These are phyloP conservation scores for Nyctalus aviator DNA, from an alignment of 2,797 vertebrate genomes.

Conservation along the genomic window DNA sequence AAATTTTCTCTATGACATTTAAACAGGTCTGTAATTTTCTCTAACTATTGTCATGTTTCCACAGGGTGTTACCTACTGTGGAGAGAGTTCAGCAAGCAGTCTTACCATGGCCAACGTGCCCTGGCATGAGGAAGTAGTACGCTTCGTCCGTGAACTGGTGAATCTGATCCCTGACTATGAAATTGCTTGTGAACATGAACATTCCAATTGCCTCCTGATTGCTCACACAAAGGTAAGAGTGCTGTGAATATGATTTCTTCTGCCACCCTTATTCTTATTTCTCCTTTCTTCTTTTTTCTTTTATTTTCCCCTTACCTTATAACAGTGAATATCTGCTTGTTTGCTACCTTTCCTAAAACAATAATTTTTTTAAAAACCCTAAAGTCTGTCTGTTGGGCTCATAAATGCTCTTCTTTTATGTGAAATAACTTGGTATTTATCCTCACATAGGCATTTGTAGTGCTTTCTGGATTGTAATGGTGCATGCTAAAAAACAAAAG, in stretches of 20 bases:
- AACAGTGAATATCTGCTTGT: neutral
- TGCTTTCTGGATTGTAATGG: neutral
- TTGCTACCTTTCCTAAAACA: neutral
- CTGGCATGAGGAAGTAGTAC: constrained; percentile 96
- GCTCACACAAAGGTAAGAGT: constrained; percentile 94
- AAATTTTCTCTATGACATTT: neutral
- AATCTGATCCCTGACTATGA: constrained; percentile 92
- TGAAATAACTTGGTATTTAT: neutral
- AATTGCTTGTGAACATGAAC: constrained; percentile 95
- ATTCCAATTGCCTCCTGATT: constrained; percentile 96
- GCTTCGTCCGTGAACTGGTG: constrained; percentile 92
- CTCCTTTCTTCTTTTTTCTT: neutral
- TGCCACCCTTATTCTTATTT: neutral
- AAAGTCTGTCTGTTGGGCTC: neutral
- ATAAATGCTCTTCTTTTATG: neutral
- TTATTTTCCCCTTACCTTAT: neutral
- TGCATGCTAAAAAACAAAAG: neutral
- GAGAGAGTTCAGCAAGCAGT: constrained; percentile 95
- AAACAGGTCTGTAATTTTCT: neutral
- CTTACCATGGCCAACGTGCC: constrained; percentile 98
- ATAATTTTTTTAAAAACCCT: neutral
- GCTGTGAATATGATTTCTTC: accelerated
- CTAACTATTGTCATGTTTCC: constrained; percentile 20
- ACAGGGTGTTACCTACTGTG: constrained; percentile 97
- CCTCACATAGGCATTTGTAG: neutral